These are phyloP conservation scores for Drosophila willistoni DNA, from an alignment of 1,140 invertebrate species.

Conservation along the genomic window DNA sequence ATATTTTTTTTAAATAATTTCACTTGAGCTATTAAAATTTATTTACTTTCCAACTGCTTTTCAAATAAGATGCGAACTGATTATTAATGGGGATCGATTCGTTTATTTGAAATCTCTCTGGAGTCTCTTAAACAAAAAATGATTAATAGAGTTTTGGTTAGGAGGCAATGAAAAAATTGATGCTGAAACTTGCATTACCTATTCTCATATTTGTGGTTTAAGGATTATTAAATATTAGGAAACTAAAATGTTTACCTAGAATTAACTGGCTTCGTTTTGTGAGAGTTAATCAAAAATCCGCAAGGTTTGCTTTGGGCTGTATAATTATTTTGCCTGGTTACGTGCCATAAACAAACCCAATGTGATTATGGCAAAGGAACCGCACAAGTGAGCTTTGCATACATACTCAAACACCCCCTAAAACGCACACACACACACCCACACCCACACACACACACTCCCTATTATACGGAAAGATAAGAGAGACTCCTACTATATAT, in stretches of 20 bases:
- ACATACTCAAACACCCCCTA: background rate
- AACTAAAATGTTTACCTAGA: constrained; percentile 34
- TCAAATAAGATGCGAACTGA: no score
- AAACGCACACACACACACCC: constrained; percentile 9
- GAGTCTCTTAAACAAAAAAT: no score
- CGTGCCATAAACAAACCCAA: constrained; percentile 57
- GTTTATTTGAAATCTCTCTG: no score
- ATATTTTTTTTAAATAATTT: no score
- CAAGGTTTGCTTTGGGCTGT: constrained; percentile 38
- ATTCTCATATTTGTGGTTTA: background rate
- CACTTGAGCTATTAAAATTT: no score
- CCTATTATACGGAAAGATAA: background rate
- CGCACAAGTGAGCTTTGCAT: constrained; percentile 14
- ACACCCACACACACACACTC: constrained; percentile 25
- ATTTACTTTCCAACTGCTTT: no score
- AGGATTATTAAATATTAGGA: background rate
- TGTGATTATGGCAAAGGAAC: constrained; percentile 40
- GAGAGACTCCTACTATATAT: background rate
- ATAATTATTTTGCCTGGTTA: constrained; percentile 57
- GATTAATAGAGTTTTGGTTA: no score
- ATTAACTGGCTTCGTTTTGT: constrained; percentile 26
- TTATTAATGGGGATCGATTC: no score
- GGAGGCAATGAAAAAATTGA: no score
- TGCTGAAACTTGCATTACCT: no score
- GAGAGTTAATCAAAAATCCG: constrained; percentile 57